Evolutionary conservation across 2,888 invertebrate species (phyloP), one percentile per base, ranked within the genome.

Genomic region (Melanchra persicariae): DNA sequence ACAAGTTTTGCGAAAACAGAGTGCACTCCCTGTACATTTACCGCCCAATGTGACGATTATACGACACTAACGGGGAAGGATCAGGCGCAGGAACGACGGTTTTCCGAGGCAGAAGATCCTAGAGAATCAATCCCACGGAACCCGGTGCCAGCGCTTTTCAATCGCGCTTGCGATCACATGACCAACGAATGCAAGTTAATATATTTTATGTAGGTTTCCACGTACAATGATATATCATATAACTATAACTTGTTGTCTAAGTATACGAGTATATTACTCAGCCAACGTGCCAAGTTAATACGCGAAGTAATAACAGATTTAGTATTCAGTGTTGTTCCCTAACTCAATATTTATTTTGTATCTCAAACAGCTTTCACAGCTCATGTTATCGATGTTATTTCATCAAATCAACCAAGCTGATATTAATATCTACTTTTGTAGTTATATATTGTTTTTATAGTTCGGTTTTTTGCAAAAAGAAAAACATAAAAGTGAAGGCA

Each of bases 271-370:
- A 55, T 59, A 40, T 55, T 24, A 57, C 15, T 60, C 5, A 55
- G 30, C 30, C 30, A 9, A 30, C 37, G 8, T 19, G 12, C 40
- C 40, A 40, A 47, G 30, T 51, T 49, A 37, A 52, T 67, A 37
- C 26, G 24, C 12, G n/a, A 45, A 60, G 26, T 60, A 37, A 67
- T 45, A 24, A 63, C 43, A 69, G n/a, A 75, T 54, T 54, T 19
- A 43, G 22, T 54, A 26, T 60, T 60, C 59, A 52, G 47, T 71
- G 52, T 69, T 59, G 26, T 70, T 63, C 34, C 40, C 19, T 45
- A 75, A 62, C 19, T 51, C 34, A 75, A 70, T 63, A 59, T 74
- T 69, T 63, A 63, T 59, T 58, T 62, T 49, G 52, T 49, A 58
- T 58, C 45, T 58, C 43, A 62, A 74, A 62, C 45, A 74, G 30